Base-by-base conservation (phyloP, 1,140 invertebrate genomes). In the Drosophila athabasca region DNA sequence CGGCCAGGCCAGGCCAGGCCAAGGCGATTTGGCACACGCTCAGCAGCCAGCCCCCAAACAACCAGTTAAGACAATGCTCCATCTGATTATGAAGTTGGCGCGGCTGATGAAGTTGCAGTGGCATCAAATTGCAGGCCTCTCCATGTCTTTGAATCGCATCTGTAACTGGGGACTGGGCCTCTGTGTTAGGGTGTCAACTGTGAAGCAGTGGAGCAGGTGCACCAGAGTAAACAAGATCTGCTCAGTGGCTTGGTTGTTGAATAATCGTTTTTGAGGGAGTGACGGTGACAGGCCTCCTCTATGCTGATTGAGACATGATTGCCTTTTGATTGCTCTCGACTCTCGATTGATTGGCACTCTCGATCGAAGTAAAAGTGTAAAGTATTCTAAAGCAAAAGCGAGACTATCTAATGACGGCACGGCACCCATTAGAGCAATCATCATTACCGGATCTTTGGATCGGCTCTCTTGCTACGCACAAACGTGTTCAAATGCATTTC, bases 401-500 rank as follows among this genome's bases (percentile, higher is more conserved):
- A 62, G 46, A 62, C 58, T 43, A 60, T 65, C 57, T 64, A 75
- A 84, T 76, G 43, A 39, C 35, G 35, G 31, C 17, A 39, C 35
- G 35, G 39, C 50, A 53, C 65, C 55, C 72, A 68, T 67, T 62
- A 73, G 46, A 15, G 15, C 65, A 77, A 59, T 61, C 57, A 64
- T 46, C 50, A 67, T 70, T 77, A 77, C 13, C 53, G 49, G 35
- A 73, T 39, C 35, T 35, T 39, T 74, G 73, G 55, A 46, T 52
- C 58, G 80, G 81, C 68, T 45, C 44, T 26, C 43, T 35, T 48
- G 70, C 71, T 79, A 87, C 83, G 83, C 83, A 88, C 57, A 87
- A 73, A 87, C 83, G 83, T 87, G 83, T 76, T 88, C 79, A 88
- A 88, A 88, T 88, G 83, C 79, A 83, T 66, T 87, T 87, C 83